These are phyloP conservation scores for Sorex maritimensis DNA, from an alignment of 2,797 vertebrate species.

Conservation along the genomic window DNA sequence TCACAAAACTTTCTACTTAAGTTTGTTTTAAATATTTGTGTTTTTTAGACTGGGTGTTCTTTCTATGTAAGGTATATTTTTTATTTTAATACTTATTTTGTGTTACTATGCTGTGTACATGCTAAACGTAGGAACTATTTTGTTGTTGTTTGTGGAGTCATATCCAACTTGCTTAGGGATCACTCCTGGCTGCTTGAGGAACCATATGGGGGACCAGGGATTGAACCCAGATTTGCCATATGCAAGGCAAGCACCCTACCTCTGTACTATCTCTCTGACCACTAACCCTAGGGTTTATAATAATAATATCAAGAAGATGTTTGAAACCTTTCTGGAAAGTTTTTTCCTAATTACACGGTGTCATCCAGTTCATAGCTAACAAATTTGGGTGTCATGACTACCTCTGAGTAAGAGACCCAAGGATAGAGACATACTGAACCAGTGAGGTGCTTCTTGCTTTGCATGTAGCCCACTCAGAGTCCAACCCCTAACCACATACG, in stretches of 20 bases:
- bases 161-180: too few species aligned
- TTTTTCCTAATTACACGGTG: constrained; percentile 8
- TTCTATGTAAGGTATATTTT: constrained; percentile 22
- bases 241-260: too few species aligned
- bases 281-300: background rate
- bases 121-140: background rate
- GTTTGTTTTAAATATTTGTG: constrained; percentile 64
- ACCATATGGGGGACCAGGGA: too few species aligned
- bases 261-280: too few species aligned
- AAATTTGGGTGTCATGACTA: background rate
- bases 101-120: constrained; percentile 36
- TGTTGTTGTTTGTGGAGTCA: too few species aligned
- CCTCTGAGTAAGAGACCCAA: constrained; percentile 24
- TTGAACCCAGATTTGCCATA: too few species aligned
- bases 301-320: background rate
- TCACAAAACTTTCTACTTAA: constrained; percentile 31
- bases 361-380: background rate
- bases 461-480: too few species aligned
- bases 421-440: background rate
- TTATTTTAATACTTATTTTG: background rate
- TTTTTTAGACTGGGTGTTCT: constrained; percentile 44
- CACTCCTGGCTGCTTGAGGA: too few species aligned
- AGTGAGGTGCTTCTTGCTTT: too few species aligned
- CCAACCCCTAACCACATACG: too few species aligned
- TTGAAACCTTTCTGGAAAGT: constrained; percentile 39